Base-by-base conservation (phyloP, 2,113 vertebrate genomes). In the Hippolais icterina region DNA sequence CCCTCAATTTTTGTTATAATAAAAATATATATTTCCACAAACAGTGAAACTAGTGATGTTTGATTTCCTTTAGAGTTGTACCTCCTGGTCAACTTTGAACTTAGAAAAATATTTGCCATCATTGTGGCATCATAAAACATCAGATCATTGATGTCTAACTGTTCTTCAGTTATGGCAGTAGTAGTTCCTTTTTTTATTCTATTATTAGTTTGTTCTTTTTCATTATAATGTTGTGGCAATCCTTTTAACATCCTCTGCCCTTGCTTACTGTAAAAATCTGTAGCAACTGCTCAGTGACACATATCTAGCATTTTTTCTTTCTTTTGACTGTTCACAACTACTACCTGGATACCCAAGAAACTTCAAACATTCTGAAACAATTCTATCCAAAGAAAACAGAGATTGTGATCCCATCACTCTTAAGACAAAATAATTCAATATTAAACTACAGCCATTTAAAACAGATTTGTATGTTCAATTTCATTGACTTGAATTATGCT, bases 391-490 rank as follows among this genome's bases (percentile, higher is more conserved):
- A 74, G 21, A 72, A 76, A 87, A 46, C 10, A 78, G 42, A 81
- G 50, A 84, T 42, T 49, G 8, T 5, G 11, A 39, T 49, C 46
- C 9, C 50, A 44, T 61, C 17, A 44, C 15, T 9, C 18, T 80
- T 47, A 57, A 41, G 46, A 77, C 16, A 89, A 77, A 87, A 53
- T 5, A 89, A 81, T 23, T 66, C 39, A 53, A 44, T 81, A 84
- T 66, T 63, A 84, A 63, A 81, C 78, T 28, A 39, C 7, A 93
- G 35, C 47, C 4, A 59, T 83, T 95, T 77, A 66, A 87, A 94
- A 79, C 5, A 93, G 13, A 72, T 88, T 79, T 93, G 12, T 76
- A 56, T 56, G 53, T 88, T 90, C 49, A 52, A 68, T 56, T 90
- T 88, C 44, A 92, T 76, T 13, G 31, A 47, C 61, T 60, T 88